Conservation (phyloP, 1,140 invertebrate genomes). For the Oryctes rhinoceros region DNA sequence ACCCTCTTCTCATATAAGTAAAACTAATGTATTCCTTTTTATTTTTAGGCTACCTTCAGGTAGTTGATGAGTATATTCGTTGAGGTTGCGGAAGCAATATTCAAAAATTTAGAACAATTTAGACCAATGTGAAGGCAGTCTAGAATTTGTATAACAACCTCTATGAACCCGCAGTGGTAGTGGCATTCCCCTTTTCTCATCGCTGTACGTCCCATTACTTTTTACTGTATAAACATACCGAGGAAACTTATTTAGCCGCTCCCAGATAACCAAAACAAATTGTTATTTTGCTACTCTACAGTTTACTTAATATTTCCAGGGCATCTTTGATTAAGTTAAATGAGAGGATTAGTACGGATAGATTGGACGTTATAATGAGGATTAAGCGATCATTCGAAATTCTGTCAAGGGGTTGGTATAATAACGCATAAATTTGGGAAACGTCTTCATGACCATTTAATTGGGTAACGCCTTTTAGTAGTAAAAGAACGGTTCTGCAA, state of each 20-base stretch:
- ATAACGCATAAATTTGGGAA: too few species aligned
- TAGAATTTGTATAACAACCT: too few species aligned
- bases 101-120: too few species aligned
- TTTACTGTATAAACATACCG: background rate
- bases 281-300: constrained; percentile 8
- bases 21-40: too few species aligned
- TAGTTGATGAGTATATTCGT: too few species aligned
- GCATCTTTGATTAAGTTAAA: constrained; percentile 19
- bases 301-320: background rate
- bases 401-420: background rate
- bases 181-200: constrained; percentile 3
- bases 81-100: too few species aligned
- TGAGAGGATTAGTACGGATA: background rate
- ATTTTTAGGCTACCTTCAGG: too few species aligned
- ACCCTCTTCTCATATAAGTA: too few species aligned
- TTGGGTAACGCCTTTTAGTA: too few species aligned
- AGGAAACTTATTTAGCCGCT: background rate
- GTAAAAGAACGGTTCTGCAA: too few species aligned
- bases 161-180: background rate
- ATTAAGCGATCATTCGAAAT: background rate
- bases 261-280: constrained; percentile 7
- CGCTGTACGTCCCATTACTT: constrained; percentile 8
- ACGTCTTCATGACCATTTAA: too few species aligned
- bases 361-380: background rate
- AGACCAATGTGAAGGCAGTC: too few species aligned